Conservation (phyloP, 2,888 invertebrate genomes). For the Uloborus plumipes region DNA sequence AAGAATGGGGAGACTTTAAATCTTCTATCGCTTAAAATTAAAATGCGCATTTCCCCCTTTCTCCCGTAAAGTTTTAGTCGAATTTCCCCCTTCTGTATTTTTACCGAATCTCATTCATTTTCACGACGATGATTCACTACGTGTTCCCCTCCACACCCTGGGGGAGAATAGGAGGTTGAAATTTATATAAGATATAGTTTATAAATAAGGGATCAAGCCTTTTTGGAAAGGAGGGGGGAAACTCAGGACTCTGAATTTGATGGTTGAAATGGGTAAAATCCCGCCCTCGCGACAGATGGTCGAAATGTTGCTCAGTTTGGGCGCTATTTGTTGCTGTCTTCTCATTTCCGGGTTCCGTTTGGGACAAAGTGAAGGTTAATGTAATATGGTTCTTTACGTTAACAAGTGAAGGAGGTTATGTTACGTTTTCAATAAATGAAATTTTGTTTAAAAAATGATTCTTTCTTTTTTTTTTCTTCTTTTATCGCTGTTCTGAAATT, state of each 20-base stretch:
- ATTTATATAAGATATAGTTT: constrained; percentile 45
- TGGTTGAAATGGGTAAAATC: constrained; percentile 35
- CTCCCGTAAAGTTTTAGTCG: constrained; percentile 38
- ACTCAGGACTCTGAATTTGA: constrained; percentile 16
- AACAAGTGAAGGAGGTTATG: no score
- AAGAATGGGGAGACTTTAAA: constrained; percentile 34
- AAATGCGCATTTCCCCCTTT: constrained; percentile 46
- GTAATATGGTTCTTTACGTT: no score
- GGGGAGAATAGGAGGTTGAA: constrained; percentile 25
- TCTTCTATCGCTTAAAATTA: constrained; percentile 60
- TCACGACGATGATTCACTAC: constrained; percentile 55
- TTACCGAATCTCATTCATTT: constrained; percentile 57
- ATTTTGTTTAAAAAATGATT: no score
- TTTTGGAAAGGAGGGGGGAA: background rate
- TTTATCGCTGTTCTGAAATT: no score
- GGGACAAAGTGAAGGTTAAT: no score
- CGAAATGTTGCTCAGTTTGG: constrained; percentile 1
- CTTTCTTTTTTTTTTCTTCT: no score
- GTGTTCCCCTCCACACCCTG: constrained; percentile 28
- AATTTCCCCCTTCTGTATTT: constrained; percentile 37
- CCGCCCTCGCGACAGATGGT: constrained; percentile 35
- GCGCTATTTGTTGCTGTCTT: background rate
- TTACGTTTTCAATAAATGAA: no score
- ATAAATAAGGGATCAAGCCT: constrained; percentile 28
- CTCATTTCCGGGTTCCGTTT: no score